Evolutionary conservation across 2,888 invertebrate species (phyloP).

Genomic region (Cosmorhoe ocellata): DNA sequence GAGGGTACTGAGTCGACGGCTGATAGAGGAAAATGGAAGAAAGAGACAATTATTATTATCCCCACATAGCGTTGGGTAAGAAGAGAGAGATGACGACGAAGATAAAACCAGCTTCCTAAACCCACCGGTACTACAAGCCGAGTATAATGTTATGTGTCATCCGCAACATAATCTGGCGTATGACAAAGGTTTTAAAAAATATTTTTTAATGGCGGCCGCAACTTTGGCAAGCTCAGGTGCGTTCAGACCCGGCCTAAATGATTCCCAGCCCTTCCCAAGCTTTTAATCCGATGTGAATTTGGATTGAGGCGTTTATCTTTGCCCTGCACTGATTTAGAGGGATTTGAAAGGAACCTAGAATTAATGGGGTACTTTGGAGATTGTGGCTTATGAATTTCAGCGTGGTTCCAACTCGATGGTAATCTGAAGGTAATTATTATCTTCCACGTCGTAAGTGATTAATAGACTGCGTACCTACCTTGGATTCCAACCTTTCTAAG

Average conservation of each 20-base stretch:
- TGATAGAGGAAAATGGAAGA: no score
- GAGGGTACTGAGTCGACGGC: no score
- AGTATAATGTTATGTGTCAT: slow-evolving; percentile 35
- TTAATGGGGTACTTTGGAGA: slow-evolving; percentile 26
- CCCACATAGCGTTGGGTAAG: no score
- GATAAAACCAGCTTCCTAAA: no score
- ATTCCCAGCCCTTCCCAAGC: slow-evolving; percentile 46
- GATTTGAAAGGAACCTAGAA: slow-evolving; percentile 18
- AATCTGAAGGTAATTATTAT: no score
- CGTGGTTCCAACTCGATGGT: neutral
- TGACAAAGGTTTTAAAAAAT: slow-evolving; percentile 44
- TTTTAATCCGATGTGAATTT: slow-evolving; percentile 49
- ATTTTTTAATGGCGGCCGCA: slow-evolving; percentile 38
- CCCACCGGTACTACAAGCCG: neutral
- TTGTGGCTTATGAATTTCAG: slow-evolving; percentile 19
- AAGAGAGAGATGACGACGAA: no score
- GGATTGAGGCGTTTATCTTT: slow-evolving; percentile 52
- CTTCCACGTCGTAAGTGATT: no score
- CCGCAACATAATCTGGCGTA: slow-evolving; percentile 40
- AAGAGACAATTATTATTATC: no score
- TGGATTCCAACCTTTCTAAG: no score
- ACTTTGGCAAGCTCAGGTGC: slow-evolving; percentile 35
- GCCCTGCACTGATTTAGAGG: slow-evolving; percentile 39
- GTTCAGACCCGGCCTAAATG: slow-evolving; percentile 34
- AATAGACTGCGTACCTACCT: no score